Base-by-base conservation (phyloP, 1,140 invertebrate species). In the Drusus annulatus region DNA sequence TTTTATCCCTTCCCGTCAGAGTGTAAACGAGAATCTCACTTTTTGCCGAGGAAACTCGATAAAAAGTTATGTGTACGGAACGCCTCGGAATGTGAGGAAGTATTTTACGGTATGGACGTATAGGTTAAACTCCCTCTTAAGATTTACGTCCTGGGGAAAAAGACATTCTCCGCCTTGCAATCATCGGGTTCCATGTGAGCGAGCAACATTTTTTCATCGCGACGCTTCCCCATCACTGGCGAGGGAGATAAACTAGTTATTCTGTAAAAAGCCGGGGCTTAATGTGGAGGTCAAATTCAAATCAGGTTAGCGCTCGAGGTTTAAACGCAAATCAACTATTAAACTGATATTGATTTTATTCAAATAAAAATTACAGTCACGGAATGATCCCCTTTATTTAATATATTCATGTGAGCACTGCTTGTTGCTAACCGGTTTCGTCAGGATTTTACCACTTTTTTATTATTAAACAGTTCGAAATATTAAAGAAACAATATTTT, bases 41-140 rank as follows among this genome's bases (percentile, higher is more conserved):
- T 82, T 76, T 79, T 69, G 58, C 58, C 56, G 78, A 79, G 80
- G 79, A 83, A 83, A 83, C 81, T 83, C 81, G 81, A 83, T 83
- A 83, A 83, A 83, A 83, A 83, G 81, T 83, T 83, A 83, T 83
- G 81, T 83, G 80, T 79, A 83, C 31, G 71, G 73, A 80, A 80
- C 81, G 81, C 71, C 79, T 83, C 76, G 81, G 81, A 83, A 83
- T 83, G 81, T 83, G 81, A 76, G 73, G 76, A 83, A 80, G 81
- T 83, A 83, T 80, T 83, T 83, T 83, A 83, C 79, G 69, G 69
- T 74, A 56, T 74, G 52, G 69, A 74, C 52, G 50, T 74, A 79
- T 76, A 62, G 76, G 81, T 68, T 69, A 79, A 80, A 80, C 60
- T 78, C 76, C 76, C 79, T 74, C 45, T 54, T 31, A 80, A 83